Evolutionary conservation across 2,797 vertebrate genomes (phyloP).

Genomic region (Dallia pectoralis): DNA sequence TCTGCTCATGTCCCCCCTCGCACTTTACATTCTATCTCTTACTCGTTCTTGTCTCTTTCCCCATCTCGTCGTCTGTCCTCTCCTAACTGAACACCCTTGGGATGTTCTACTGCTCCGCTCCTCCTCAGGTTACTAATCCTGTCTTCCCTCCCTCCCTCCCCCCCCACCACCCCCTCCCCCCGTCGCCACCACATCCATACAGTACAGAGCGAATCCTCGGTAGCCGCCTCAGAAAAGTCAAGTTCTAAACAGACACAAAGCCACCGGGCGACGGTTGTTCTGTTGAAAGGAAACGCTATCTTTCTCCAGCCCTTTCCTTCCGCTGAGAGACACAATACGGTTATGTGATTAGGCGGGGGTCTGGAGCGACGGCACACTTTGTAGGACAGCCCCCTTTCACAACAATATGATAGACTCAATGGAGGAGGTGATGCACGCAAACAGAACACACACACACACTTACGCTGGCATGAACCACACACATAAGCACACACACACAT

Average conservation of each 20-base stretch:
- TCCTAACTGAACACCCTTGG: constrained; percentile 48
- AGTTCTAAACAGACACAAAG: constrained; percentile 40
- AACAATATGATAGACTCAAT: neutral
- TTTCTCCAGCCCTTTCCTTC: constrained; percentile 55
- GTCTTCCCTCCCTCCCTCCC: constrained; percentile 25
- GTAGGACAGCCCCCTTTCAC: constrained; percentile 6
- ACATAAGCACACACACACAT: constrained; percentile 19
- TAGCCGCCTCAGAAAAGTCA: constrained; percentile 36
- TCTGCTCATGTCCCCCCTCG: neutral
- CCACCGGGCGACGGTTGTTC: constrained; percentile 55
- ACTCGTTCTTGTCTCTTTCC: constrained; percentile 26
- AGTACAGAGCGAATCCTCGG: constrained; percentile 24
- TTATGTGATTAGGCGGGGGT: constrained; percentile 45
- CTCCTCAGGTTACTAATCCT: constrained; percentile 13
- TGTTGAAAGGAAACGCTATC: constrained; percentile 53
- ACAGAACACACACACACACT: constrained; percentile 2
- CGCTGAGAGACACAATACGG: constrained; percentile 46
- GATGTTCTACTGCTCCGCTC: constrained; percentile 52
- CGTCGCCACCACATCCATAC: constrained; percentile 19
- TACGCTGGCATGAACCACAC: neutral
- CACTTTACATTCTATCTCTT: neutral
- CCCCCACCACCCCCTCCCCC: constrained; percentile 22
- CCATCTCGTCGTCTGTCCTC: constrained; percentile 38
- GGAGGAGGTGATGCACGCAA: neutral
- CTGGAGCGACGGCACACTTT: neutral